Base-by-base conservation (phyloP, 2,888 invertebrate genomes). In the Pardosa pseudoannulata region DNA sequence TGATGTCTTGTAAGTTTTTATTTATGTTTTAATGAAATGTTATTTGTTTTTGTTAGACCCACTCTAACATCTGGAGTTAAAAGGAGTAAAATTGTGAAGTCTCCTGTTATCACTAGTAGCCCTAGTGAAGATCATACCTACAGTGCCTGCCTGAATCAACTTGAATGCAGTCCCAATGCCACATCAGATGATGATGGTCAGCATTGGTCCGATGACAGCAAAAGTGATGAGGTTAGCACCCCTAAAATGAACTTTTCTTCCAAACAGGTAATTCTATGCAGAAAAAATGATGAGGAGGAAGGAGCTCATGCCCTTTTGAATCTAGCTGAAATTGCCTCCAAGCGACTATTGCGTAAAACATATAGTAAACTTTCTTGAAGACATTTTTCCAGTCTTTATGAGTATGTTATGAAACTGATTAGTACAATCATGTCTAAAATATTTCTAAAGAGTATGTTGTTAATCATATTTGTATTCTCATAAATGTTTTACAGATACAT, bases 121-220 rank as follows among this genome's bases (percentile, higher is more conserved):
- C 96, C 97, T 0, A 96, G 96, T 92, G 96, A 96, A 92, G 98
- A 98, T 93, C 97, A 98, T 92, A 97, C 97, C 75, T 98, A 97
- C 93, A 96, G 96, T 88, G 90, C 91, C 67, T 88, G 78, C 29
- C 71, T 86, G 39, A 73, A 70, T 75, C 79, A 75, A 46, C 79
- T 19, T 28, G 76, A 41, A 67, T 46, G 64, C 41, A 81, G 76
- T 68, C 67, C 56, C 16, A 64, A 46, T 76, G 62, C n/a, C n/a
- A 31, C 27, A 13, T 46, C 68, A 13, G 39, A 67, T n/a, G 78
- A 83, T 11, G 72, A 62, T 28, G 39, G 29, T 11, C 29, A 32
- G 16, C 50, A 28, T 29, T 74, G 68, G 68, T 50, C 83, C 3
- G 70, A 39, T 13, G 71, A 75, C 16, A 62, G 31, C 29, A 76